Evolutionary conservation across 2,888 invertebrate species (phyloP).

Genomic region (Drosophila barbarae): DNA sequence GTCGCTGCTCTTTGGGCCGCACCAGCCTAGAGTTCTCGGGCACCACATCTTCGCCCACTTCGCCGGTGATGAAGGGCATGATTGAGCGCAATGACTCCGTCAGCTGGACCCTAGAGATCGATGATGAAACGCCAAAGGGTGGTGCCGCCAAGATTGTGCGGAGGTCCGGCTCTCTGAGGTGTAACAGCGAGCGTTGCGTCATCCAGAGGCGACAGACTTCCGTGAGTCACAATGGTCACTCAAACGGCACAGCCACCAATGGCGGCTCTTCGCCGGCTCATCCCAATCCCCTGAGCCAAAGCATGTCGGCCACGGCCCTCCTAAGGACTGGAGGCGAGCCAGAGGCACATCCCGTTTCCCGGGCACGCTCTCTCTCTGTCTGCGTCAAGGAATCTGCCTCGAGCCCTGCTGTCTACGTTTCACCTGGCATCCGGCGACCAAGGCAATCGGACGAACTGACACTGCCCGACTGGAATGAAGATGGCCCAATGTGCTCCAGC

Average conservation of each 20-base stretch:
- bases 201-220: slow-evolving; percentile 79
- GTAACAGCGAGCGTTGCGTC: slow-evolving; percentile 79
- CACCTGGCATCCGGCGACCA: slow-evolving; percentile 1
- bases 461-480: slow-evolving; percentile 48
- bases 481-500: slow-evolving; percentile 46
- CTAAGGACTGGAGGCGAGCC: slow-evolving; percentile 77
- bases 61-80: slow-evolving; percentile 89
- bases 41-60: slow-evolving; percentile 82
- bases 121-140: slow-evolving; percentile 86
- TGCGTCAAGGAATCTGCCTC: slow-evolving; percentile 72
- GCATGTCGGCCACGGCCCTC: slow-evolving; percentile 81
- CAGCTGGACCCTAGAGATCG: slow-evolving; percentile 91
- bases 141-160: slow-evolving; percentile 86
- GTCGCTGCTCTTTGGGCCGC: slow-evolving; percentile 49
- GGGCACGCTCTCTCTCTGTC: slow-evolving; percentile 80
- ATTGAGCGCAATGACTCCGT: slow-evolving; percentile 92
- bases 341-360: slow-evolving; percentile 76
- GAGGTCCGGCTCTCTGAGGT: slow-evolving; percentile 84
- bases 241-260: slow-evolving; percentile 38
- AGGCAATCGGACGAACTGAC: slow-evolving; percentile 43
- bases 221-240: slow-evolving; percentile 41
- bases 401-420: slow-evolving; percentile 16
- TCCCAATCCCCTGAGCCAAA: slow-evolving; percentile 79
- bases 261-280: slow-evolving; percentile 45
- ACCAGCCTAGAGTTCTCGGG: slow-evolving; percentile 46